A percentile compares a stretch with the other conserved stretches of the same genome.
Evolutionary conservation across 2,888 invertebrate species (phyloP).

Genomic region (Seira musarum): DNA sequence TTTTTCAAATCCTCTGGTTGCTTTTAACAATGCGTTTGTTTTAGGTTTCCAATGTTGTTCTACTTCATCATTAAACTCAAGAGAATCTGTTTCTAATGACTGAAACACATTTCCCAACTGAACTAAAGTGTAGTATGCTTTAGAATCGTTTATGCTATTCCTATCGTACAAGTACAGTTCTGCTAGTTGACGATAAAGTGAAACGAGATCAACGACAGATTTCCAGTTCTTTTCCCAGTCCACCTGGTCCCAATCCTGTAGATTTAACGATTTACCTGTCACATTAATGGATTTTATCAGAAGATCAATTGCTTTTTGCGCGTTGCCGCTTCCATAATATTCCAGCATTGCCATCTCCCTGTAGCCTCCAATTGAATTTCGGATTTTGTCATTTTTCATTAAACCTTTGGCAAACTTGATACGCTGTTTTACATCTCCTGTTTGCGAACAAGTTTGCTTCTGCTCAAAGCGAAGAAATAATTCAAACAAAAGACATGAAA

Average conservation of each 20-base stretch:
- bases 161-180: conserved; percentile 57
- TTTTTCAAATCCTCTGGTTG: conserved; percentile 62
- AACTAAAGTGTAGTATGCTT: conserved; percentile 54
- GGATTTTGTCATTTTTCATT: conserved; percentile 65
- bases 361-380: conserved; percentile 62
- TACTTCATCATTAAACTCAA: conserved; percentile 5
- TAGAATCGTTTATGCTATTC: conserved; percentile 31
- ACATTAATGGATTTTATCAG: conserved; percentile 65
- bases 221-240: conserved; percentile 58
- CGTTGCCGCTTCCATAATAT: conserved; percentile 61
- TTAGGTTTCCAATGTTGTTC: conserved; percentile 35
- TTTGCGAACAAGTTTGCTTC: conserved; percentile 37
- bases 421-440: conserved; percentile 29
- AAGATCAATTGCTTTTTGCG: conserved; percentile 54
- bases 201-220: conserved; percentile 54
- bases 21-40: conserved; percentile 62
- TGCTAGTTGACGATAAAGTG: conserved; percentile 60
- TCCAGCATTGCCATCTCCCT: conserved; percentile 67
- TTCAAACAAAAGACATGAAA: conserved; percentile 61
- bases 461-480: conserved; percentile 66
- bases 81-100: conserved; percentile 27
- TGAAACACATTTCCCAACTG: conserved; percentile 64
- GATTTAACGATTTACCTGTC: conserved; percentile 38
- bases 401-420: conserved; percentile 62
- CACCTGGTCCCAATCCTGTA: conserved; percentile 37